Percentiles rank a stretch among this genome's conserved stretches.
Evolutionary conservation across 2,888 invertebrate genomes (phyloP).

Genomic region (Zeuzera pyrina): DNA sequence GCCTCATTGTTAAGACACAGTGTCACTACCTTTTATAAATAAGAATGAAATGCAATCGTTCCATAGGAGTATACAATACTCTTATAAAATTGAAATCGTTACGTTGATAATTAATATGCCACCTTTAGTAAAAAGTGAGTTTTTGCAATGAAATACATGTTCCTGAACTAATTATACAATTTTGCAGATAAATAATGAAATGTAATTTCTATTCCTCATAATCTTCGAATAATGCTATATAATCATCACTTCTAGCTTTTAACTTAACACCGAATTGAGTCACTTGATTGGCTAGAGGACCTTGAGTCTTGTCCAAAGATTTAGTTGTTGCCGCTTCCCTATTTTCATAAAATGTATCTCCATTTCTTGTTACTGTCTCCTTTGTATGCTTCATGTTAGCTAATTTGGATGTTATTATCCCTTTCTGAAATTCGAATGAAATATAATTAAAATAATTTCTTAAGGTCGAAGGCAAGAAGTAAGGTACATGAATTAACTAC

Average conservation of each 20-base stretch:
- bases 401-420: conserved; percentile 39
- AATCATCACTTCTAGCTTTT: conserved; percentile 48
- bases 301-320: conserved; percentile 34
- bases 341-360: conserved; percentile 26
- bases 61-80: too few relatives aligned
- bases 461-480: too few relatives aligned
- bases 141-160: too few relatives aligned
- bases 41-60: too few relatives aligned
- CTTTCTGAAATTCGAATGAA: conserved; percentile 38
- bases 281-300: conserved; percentile 38
- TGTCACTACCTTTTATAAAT: too few relatives aligned
- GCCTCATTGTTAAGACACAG: too few relatives aligned
- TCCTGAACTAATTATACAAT: too few relatives aligned
- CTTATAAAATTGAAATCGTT: too few relatives aligned
- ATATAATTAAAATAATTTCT: neutral
- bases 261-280: conserved; percentile 53
- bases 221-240: conserved; percentile 52
- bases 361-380: conserved; percentile 33
- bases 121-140: too few relatives aligned
- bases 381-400: conserved; percentile 34
- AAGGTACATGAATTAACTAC: too few relatives aligned
- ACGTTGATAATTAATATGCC: too few relatives aligned
- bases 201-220: conserved; percentile 45
- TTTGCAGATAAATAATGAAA: too few relatives aligned
- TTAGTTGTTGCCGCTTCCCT: conserved; percentile 39